Conservation (phyloP, 1,140 invertebrate genomes). For the Drosophila pectinifera region DNA sequence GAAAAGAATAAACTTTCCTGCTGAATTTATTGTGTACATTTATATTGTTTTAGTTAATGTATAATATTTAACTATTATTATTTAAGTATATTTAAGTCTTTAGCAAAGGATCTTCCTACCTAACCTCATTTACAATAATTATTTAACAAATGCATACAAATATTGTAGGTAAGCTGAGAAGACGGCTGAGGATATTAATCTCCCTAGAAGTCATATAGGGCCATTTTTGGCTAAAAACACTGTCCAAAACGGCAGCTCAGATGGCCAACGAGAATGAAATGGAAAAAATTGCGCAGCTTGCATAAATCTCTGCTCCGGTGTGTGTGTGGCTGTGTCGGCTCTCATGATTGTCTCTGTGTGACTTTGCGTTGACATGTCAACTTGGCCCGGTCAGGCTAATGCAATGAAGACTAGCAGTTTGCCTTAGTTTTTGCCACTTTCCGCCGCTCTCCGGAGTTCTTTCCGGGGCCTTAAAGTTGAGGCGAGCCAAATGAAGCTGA, state of each 20-base stretch:
- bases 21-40: no score
- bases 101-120: no score
- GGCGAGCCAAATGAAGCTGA: conserved; percentile 5
- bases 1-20: no score
- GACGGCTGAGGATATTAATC: background rate
- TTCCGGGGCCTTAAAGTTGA: conserved; percentile 19
- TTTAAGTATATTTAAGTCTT: no score
- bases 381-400: conserved; percentile 39
- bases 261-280: background rate
- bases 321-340: conserved; percentile 11
- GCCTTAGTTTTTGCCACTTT: conserved; percentile 20
- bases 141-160: no score
- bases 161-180: no score
- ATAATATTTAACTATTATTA: no score
- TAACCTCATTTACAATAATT: no score
- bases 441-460: background rate
- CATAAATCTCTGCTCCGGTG: conserved; percentile 37
- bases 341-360: conserved; percentile 44
- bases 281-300: conserved; percentile 14
- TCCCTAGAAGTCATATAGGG: rapidly evolving
- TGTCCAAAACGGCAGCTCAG: conserved; percentile 6
- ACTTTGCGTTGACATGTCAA: conserved; percentile 62
- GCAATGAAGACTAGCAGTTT: conserved; percentile 54
- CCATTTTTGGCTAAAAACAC: background rate
- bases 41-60: no score